phyloP scores from a whole-genome alignment of 1,140 invertebrate species.

The Meloidogyne hapla region DNA sequence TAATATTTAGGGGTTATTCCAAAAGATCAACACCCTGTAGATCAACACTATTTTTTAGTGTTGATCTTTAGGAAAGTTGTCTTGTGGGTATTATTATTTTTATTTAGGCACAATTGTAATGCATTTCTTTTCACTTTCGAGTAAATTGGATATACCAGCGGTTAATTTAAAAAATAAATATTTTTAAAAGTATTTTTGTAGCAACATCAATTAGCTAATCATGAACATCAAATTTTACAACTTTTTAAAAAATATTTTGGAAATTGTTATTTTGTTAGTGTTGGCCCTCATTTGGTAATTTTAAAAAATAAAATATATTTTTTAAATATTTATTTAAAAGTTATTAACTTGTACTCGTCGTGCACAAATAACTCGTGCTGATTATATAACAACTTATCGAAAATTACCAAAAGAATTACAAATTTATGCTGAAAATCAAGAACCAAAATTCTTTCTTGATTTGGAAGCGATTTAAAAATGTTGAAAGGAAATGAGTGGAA shows the following conservation, averaged over 20 bases:
- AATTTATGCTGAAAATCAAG: slow-evolving; percentile 10
- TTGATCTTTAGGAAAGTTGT: too few species aligned
- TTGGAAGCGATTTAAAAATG: slow-evolving; percentile 1
- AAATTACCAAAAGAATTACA: slow-evolving; percentile 15
- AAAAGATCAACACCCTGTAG: too few species aligned
- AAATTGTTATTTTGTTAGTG: slow-evolving; percentile 19
- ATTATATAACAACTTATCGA: slow-evolving; percentile 3
- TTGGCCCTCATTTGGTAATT: slow-evolving; percentile 14
- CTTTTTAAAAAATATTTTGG: slow-evolving; percentile 24
- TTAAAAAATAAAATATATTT: background rate
- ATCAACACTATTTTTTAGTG: too few species aligned
- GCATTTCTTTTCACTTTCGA: slow-evolving; percentile 17
- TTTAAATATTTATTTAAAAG: slow-evolving; percentile 8
- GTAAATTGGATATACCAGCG: slow-evolving; percentile 5
- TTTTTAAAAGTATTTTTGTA: background rate
- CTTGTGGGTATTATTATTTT: background rate
- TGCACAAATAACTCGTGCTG: slow-evolving; percentile 15
- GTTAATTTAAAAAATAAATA: background rate
- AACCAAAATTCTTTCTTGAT: slow-evolving; percentile 30
- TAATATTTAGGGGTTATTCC: background rate
- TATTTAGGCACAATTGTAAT: slow-evolving; percentile 20
- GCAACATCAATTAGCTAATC: slow-evolving; percentile 28
- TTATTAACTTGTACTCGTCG: slow-evolving; percentile 21
- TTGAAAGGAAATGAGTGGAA: background rate
- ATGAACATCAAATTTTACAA: slow-evolving; percentile 14